phyloP scores from a whole-genome alignment of 2,888 invertebrate species.

The Hemaris fuciformis region DNA sequence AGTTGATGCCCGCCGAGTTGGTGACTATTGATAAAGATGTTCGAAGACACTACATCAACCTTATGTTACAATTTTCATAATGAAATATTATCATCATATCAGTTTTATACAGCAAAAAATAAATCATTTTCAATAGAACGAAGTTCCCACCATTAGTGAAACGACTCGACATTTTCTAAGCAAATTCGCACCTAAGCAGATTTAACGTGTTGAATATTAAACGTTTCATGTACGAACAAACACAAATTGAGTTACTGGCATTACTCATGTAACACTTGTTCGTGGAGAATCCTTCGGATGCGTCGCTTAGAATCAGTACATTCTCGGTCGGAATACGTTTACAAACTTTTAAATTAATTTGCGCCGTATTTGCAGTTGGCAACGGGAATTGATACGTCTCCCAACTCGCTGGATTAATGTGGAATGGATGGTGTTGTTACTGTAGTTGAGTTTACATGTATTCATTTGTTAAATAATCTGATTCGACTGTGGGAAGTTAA shows the following conservation, averaged over 20 bases:
- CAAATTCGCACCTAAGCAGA: slow-evolving; percentile 13
- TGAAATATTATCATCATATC: no score
- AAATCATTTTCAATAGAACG: not conserved
- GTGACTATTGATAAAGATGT: no score
- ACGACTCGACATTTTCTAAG: not conserved
- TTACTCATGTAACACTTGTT: slow-evolving; percentile 32
- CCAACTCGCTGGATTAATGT: not conserved
- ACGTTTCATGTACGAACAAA: slow-evolving; percentile 27
- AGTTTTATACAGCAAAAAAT: no score
- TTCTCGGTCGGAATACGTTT: slow-evolving; percentile 1
- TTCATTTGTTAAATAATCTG: no score
- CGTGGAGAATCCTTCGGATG: slow-evolving; percentile 29
- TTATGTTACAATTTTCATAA: no score
- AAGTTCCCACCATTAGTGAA: not conserved
- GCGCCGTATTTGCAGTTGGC: not conserved
- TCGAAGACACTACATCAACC: no score
- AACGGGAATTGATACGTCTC: slow-evolving; percentile 1
- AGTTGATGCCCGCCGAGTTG: no score
- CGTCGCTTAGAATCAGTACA: slow-evolving; percentile 12
- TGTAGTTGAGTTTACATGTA: not conserved
- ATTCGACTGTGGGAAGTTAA: no score
- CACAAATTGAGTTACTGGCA: slow-evolving; percentile 39
- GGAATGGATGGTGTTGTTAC: not conserved
- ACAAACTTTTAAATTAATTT: slow-evolving; percentile 7
- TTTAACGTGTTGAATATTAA: slow-evolving; percentile 28